phyloP scores from a whole-genome alignment of 1,140 invertebrate genomes.

The Acromyrmex charruanus region DNA sequence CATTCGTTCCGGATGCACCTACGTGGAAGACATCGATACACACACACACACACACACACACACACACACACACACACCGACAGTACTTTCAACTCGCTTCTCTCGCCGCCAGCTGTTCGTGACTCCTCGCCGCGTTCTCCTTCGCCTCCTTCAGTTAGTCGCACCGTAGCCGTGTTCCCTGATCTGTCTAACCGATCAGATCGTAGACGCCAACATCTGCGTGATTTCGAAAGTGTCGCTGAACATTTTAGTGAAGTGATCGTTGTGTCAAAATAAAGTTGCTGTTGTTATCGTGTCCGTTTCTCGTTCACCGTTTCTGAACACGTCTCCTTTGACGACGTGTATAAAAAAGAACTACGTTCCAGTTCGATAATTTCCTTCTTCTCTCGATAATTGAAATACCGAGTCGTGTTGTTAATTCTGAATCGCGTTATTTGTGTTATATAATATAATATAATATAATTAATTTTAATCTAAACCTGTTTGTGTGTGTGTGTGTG shows the following conservation, averaged over 20 bases:
- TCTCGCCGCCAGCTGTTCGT: conserved; percentile 26
- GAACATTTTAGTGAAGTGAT: background rate
- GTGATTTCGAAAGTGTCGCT: background rate
- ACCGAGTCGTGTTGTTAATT: background rate
- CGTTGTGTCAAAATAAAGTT: background rate
- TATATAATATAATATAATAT: too few relatives aligned
- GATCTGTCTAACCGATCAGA: background rate
- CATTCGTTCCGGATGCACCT: background rate
- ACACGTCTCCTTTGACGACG: too few relatives aligned
- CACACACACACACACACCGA: background rate
- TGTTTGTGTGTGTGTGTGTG: too few relatives aligned
- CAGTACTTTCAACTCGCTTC: conserved; percentile 11
- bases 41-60: background rate
- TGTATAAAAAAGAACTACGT: background rate
- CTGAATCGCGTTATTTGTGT: background rate
- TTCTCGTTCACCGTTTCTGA: background rate
- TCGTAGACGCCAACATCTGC: conserved; percentile 5
- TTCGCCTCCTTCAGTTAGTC: conserved; percentile 7
- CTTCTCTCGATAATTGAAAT: background rate
- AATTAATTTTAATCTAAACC: too few relatives aligned
- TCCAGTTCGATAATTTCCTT: background rate
- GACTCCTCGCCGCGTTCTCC: conserved; percentile 6
- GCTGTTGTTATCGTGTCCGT: background rate
- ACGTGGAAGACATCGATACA: background rate
- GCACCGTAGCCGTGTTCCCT: background rate